Conservation (phyloP, 2,113 vertebrate species). For the Dinomys branickii region DNA sequence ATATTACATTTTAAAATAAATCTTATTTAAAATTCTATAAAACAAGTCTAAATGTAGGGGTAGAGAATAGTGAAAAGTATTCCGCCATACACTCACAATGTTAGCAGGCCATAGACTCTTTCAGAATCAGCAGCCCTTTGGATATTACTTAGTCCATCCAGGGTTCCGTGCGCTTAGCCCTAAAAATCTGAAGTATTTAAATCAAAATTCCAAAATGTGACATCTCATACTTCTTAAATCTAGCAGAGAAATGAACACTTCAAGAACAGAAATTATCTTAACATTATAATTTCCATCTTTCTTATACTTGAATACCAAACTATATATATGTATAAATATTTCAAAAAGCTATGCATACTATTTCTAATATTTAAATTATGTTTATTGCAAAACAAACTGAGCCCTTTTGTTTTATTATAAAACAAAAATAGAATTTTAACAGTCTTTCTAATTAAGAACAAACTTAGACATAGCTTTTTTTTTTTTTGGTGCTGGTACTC, state of each 20-base stretch:
- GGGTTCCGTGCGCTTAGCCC: neutral
- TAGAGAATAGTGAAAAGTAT: neutral
- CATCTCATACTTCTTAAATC: neutral
- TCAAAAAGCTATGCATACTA: neutral
- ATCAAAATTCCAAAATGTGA: neutral
- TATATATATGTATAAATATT: neutral
- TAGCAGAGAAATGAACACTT: neutral
- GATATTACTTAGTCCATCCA: neutral
- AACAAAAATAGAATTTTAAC: neutral
- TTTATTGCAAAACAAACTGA: constrained; percentile 7
- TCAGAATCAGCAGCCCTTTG: neutral
- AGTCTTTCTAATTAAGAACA: neutral
- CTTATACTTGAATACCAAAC: neutral
- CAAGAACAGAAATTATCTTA: neutral
- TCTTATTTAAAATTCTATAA: neutral
- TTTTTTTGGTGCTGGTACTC: too few species aligned
- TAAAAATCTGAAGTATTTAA: neutral
- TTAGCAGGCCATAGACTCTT: neutral
- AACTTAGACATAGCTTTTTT: neutral
- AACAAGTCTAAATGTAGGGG: neutral
- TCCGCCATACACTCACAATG: rapidly evolving
- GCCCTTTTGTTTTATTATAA: neutral
- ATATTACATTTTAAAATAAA: constrained; percentile 24
- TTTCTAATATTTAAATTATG: constrained; percentile 1
- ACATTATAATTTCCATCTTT: neutral